Conservation (phyloP, 1,140 invertebrate genomes). For the Drosophila subpulchrella region DNA sequence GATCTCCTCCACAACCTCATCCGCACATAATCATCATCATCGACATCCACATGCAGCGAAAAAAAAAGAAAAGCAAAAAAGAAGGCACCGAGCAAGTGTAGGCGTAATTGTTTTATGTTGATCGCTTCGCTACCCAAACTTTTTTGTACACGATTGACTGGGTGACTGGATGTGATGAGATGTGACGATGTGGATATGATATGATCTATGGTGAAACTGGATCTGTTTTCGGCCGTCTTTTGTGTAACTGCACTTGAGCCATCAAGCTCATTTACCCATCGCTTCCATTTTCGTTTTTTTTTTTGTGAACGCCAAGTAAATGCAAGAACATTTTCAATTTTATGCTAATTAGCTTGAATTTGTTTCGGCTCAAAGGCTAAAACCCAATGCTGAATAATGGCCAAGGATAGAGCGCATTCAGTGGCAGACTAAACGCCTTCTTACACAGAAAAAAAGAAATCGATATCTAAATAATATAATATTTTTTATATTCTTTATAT, state of each 20-base stretch:
- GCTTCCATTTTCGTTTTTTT: not conserved
- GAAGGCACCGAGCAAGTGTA: slow-evolving; percentile 56
- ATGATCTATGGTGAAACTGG: slow-evolving; percentile 13
- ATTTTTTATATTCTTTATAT: not conserved
- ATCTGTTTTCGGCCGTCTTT: slow-evolving; percentile 11
- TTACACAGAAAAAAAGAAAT: slow-evolving; percentile 8
- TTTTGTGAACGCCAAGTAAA: slow-evolving; percentile 7
- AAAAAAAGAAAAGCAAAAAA: not conserved
- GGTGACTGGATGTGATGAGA: not conserved
- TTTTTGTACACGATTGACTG: slow-evolving; percentile 13
- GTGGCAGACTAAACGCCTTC: slow-evolving; percentile 15
- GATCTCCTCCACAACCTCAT: slow-evolving; percentile 1
- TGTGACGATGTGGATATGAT: slow-evolving; percentile 15
- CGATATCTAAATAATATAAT: not conserved
- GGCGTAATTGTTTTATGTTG: slow-evolving; percentile 80
- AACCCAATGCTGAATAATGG: not conserved
- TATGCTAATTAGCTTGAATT: slow-evolving; percentile 74
- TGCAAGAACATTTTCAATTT: slow-evolving; percentile 70
- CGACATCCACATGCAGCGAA: slow-evolving; percentile 6
- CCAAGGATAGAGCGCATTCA: slow-evolving; percentile 37
- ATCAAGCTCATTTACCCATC: not conserved
- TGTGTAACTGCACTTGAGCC: slow-evolving; percentile 43
- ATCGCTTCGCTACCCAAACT: slow-evolving; percentile 68
- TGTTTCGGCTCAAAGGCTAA: slow-evolving; percentile 8
- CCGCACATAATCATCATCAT: slow-evolving; percentile 20